Conservation (phyloP, 2,113 vertebrate genomes). For the Podiceps cristatus region DNA sequence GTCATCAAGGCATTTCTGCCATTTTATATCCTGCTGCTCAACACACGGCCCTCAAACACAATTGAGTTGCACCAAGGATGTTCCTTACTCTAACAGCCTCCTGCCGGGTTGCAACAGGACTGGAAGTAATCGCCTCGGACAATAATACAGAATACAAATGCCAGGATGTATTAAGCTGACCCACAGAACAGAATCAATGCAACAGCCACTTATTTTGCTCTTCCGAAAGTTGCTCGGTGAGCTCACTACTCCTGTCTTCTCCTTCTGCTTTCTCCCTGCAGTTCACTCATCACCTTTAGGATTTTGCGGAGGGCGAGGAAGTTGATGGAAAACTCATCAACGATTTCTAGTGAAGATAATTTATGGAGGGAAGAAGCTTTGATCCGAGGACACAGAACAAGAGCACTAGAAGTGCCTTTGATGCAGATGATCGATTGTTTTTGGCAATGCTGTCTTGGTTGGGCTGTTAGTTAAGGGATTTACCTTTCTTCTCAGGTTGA, state of each 20-base stretch:
- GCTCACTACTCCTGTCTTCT: not conserved
- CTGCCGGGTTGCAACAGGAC: not conserved
- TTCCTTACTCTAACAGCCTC: not conserved
- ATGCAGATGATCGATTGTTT: not conserved
- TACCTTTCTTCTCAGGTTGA: not conserved
- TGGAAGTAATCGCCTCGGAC: rapidly evolving
- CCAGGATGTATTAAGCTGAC: not conserved
- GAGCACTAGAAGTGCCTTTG: not conserved
- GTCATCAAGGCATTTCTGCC: not conserved
- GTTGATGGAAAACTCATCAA: not conserved
- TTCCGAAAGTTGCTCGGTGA: not conserved
- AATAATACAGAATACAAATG: rapidly evolving
- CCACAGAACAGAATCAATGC: not conserved
- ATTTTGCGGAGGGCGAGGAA: not conserved
- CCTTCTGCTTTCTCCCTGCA: not conserved
- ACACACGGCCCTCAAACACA: not conserved
- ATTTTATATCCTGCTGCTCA: not conserved
- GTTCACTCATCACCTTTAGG: not conserved
- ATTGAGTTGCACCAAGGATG: not conserved
- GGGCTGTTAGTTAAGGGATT: not conserved
- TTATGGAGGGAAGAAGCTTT: not conserved
- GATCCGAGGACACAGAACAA: not conserved
- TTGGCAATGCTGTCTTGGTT: not conserved
- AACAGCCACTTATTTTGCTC: not conserved
- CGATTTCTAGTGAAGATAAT: not conserved